A percentile compares a stretch with the other conserved stretches of the same genome.
Conservation (phyloP, 2,888 invertebrate species). For the Andricus quercusramuli region DNA sequence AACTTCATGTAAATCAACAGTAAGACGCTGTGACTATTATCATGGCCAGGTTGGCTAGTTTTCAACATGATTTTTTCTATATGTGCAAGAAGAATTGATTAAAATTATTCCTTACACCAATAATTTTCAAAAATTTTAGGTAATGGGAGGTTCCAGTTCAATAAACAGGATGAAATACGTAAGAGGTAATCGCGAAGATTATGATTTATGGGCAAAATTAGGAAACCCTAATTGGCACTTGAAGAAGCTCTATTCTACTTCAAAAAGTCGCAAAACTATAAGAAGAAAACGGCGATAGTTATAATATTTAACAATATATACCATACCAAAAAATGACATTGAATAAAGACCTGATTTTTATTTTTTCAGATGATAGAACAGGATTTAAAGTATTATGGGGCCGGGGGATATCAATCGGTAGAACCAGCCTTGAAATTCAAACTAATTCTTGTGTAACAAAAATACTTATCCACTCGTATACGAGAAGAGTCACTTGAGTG, state of each 20-base stretch:
- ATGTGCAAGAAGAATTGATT: no score
- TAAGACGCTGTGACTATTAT: conserved; percentile 80
- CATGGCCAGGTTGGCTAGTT: neutral
- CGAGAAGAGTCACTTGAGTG: conserved; percentile 77
- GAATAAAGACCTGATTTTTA: neutral
- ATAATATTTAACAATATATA: neutral
- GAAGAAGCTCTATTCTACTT: conserved; percentile 90
- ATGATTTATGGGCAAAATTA: conserved; percentile 78
- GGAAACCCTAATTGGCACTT: conserved; percentile 95
- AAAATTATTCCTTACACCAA: neutral
- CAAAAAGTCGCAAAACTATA: conserved; percentile 93
- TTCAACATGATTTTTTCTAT: no score
- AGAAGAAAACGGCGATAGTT: conserved; percentile 80
- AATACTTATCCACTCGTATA: conserved; percentile 81
- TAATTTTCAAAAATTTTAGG: conserved; percentile 77
- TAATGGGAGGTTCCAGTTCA: conserved; percentile 92
- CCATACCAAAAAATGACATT: neutral
- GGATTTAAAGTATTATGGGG: conserved; percentile 84
- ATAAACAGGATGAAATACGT: conserved; percentile 96
- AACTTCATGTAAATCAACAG: conserved; percentile 90
- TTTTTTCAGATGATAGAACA: conserved; percentile 86
- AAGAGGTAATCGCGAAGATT: conserved; percentile 77
- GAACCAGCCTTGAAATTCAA: conserved; percentile 88
- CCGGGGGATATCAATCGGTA: conserved; percentile 88
- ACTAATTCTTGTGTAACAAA: conserved; percentile 89